Base-by-base conservation (phyloP, 2,113 vertebrate genomes). In the Geococcyx californianus region DNA sequence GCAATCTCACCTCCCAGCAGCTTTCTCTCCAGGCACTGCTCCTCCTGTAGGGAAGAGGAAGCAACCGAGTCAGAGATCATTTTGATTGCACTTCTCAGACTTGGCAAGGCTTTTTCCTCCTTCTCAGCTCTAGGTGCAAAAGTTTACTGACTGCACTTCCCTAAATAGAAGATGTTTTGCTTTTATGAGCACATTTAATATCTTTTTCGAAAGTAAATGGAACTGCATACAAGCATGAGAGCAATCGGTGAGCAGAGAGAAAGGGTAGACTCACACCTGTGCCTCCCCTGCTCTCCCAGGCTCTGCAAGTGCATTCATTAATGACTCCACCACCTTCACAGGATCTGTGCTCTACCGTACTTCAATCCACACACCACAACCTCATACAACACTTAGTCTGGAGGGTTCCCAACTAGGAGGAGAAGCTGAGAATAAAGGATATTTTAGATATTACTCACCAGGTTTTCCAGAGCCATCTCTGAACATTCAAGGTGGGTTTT, bases 1-100 rank as follows among this genome's bases (percentile, higher is more conserved):
- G 83, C 51, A 28, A 13, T 11, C 73, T 52, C 51, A 19, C 14
- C 60, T 9, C 36, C 3, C 10, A 3, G 47, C 60, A 31, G 1
- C 10, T 6, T 59, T 11, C 44, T 34, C 63, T 16, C 16, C 2
- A 19, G 34, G 54, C 66, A 92, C 17, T 5, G 0, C 51, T 64
- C 33, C 0, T 52, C 3, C 13, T 13, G 0, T 0, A 31, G 20
- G 26, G 21, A 23, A 60, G 56, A 40, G 40, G 25, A 54, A 36
- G 28, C 81, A 94, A 47, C 31, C 31, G 33, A 85, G 54, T 24
- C 51, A 13, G 29, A 56, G 49, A 85, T 29, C 20, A 4, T 45
- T 44, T 29, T 19, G 20, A 58, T 56, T 77, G 73, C n/a, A 3
- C 24, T 63, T 42, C 42, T 51, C 34, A 49, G 28, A 29, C 26